Conservation (phyloP, 2,888 invertebrate genomes). For the Celastrina argiolus region DNA sequence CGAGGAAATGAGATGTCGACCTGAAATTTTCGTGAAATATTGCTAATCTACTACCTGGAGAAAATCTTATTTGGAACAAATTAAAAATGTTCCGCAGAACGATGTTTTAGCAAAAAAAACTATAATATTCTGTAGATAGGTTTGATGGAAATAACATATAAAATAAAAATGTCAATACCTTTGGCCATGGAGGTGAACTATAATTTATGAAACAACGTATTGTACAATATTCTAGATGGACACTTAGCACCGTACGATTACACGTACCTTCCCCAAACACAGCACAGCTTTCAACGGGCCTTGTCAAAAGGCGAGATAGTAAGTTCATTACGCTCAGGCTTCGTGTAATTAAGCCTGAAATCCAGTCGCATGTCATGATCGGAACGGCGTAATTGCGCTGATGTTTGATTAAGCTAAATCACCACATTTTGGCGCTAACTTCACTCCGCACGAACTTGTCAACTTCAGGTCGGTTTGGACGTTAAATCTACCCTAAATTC, state of each 20-base stretch:
- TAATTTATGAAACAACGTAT: too few relatives aligned
- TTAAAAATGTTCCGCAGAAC: too few relatives aligned
- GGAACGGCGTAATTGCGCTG: constrained; percentile 17
- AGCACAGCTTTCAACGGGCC: background rate
- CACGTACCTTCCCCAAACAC: background rate
- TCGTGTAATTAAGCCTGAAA: constrained; percentile 11
- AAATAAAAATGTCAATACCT: too few relatives aligned
- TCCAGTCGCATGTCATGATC: constrained; percentile 18
- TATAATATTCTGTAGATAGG: too few relatives aligned
- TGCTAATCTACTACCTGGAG: background rate
- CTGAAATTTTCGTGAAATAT: background rate
- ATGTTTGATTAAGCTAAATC: constrained; percentile 20
- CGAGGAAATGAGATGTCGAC: background rate
- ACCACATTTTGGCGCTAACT: background rate
- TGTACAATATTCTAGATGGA: background rate
- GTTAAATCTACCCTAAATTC: background rate
- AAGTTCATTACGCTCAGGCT: background rate
- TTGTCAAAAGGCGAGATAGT: constrained; percentile 8
- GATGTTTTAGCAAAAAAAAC: too few relatives aligned
- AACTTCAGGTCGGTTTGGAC: background rate
- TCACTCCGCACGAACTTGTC: background rate
- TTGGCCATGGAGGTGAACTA: too few relatives aligned
- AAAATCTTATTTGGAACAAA: too few relatives aligned
- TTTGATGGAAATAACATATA: too few relatives aligned
- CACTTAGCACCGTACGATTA: background rate